Evolutionary conservation across 2,888 invertebrate genomes (phyloP).

Genomic region (Augochlorella aurata): DNA sequence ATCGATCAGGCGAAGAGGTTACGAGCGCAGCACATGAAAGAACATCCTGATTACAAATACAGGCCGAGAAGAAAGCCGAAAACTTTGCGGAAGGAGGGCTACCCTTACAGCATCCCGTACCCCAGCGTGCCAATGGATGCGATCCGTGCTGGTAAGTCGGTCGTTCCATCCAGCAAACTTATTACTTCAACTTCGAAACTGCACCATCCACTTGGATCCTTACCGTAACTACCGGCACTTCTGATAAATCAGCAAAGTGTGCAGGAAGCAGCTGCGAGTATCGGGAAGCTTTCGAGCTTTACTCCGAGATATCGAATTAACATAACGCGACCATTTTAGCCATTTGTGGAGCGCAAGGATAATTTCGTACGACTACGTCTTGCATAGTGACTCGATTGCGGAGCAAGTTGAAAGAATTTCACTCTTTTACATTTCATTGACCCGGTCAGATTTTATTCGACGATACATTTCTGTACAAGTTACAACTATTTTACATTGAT

Average conservation of each 20-base stretch:
- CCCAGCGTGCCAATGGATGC: conserved; percentile 96
- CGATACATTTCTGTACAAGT: too few relatives aligned
- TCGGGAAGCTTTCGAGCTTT: not conserved
- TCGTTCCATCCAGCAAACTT: not conserved
- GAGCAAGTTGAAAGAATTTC: too few relatives aligned
- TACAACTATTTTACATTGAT: too few relatives aligned
- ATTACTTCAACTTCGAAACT: not conserved
- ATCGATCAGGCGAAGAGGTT: conserved; percentile 98
- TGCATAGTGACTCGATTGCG: not conserved
- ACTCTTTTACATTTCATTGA: too few relatives aligned
- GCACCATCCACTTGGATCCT: not conserved
- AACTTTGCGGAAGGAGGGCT: conserved; percentile 93
- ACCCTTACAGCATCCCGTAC: conserved; percentile 95
- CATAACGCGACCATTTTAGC: not conserved
- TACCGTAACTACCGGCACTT: not conserved
- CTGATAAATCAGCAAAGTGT: not conserved
- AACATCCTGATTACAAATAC: conserved; percentile 97
- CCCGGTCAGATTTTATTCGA: too few relatives aligned
- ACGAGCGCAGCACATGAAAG: conserved; percentile 96
- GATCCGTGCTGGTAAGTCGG: conserved; percentile 88
- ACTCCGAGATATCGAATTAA: not conserved
- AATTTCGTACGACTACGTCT: not conserved
- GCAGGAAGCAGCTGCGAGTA: not conserved
- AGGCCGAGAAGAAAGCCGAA: conserved; percentile 94
- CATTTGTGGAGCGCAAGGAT: too few relatives aligned